Evolutionary conservation across 2,888 invertebrate genomes (phyloP), one percentile per base, ranked within the genome.

Genomic region (Drosophila flavopinicola): DNA sequence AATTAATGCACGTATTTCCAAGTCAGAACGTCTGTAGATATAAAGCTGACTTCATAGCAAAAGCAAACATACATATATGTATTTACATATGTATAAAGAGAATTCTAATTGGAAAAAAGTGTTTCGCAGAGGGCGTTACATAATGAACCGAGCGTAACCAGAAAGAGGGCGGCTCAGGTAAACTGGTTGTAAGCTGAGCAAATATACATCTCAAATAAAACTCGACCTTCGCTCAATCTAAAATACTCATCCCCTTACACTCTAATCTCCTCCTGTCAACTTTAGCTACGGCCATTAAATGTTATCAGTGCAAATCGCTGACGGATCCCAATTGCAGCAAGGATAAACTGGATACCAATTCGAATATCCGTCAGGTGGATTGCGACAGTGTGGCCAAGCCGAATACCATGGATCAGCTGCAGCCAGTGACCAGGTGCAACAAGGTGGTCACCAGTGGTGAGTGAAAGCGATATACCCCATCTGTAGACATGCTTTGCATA

Each of bases 361-460:
- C 78, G 20, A 79, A 85, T 27, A 75, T 90, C 5, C 86, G 70
- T 1, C 56, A 72, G 10, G 90, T 90, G 32, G 90, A 90, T 38
- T 90, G 90, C 47, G 88, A 90, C 24, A 42, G 15, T 7, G 73
- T 72, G 35, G 33, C 78, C 3, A 87, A 71, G 29, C 86, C 85
- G 1, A 72, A 65, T 52, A 68, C 66, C 7, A 79, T 87, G 77
- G 89, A 90, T 5, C 75, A 80, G 51, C 57, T 84, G 57, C 65
- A 88, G 60, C 77, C 91, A 1, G 91, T 90, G 41, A 90, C 90
- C 58, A 89, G 67, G 53, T 90, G 90, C 74, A 90, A 90, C 66
- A 90, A 89, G 74, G 90, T 90, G 51, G 42, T 85, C 23, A 89
- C 90, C 39, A 89, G 78, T 17, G 89, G 89, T 89, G 73, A 88